Conservation (phyloP, 2,888 invertebrate genomes). For the Andrena camellia region DNA sequence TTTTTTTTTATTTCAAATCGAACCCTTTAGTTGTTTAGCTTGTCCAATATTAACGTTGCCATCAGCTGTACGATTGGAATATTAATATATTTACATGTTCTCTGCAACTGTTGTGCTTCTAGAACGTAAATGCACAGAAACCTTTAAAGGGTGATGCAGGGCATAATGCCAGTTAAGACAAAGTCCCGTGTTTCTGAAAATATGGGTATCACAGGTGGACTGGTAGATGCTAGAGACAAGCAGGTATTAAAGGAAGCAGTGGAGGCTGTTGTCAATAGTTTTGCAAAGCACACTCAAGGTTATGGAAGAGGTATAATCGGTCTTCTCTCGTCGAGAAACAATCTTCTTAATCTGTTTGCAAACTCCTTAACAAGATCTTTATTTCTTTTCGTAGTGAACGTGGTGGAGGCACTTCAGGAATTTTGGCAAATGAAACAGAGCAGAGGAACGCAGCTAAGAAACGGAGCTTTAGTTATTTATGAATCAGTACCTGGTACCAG, state of each 20-base stretch:
- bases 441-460: conserved; percentile 93
- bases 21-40: conserved; percentile 8
- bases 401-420: conserved; percentile 97
- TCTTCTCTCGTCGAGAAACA: not conserved
- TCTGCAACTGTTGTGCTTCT: conserved; percentile 43
- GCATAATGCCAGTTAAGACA: conserved; percentile 84
- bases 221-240: conserved; percentile 87
- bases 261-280: conserved; percentile 91
- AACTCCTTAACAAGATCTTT: not conserved
- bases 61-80: not conserved
- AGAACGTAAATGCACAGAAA: conserved; percentile 76
- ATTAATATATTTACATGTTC: conserved; percentile 4
- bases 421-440: conserved; percentile 99
- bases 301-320: conserved; percentile 88
- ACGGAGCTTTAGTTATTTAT: conserved; percentile 96
- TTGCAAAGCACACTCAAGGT: conserved; percentile 90
- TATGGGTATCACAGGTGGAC: conserved; percentile 83
- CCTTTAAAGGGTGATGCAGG: conserved; percentile 80
- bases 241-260: conserved; percentile 90
- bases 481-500: conserved; percentile 96
- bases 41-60: not conserved
- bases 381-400: conserved; percentile 90
- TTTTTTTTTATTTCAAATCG: conserved; percentile 1
- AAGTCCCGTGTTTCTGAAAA: conserved; percentile 82
- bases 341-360: not conserved